Percentiles rank a stretch among this genome's conserved stretches.
Conservation (phyloP, 1,140 invertebrate species). For the Batillaria attramentaria region DNA sequence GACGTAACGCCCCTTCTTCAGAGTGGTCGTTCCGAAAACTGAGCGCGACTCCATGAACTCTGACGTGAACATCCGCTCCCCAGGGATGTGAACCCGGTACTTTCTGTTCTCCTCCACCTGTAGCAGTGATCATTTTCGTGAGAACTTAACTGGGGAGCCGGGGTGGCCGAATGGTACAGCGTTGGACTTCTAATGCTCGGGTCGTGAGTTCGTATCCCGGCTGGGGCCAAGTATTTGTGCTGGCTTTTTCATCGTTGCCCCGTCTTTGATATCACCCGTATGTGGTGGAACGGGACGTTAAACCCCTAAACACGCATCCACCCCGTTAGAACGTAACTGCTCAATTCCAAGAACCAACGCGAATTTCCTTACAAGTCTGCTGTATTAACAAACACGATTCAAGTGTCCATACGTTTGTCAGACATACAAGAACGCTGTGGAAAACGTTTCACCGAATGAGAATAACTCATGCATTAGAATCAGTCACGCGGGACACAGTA, state of each 20-base stretch:
- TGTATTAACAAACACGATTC: not conserved
- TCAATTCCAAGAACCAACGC: too few relatives aligned
- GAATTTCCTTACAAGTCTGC: not conserved
- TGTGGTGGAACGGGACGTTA: too few relatives aligned
- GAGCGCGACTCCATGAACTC: slow-evolving; percentile 74
- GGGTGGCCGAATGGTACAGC: not conserved
- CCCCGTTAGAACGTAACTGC: too few relatives aligned
- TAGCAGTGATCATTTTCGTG: too few relatives aligned
- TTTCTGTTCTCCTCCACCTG: slow-evolving; percentile 77
- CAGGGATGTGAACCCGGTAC: slow-evolving; percentile 74
- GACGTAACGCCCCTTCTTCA: slow-evolving; percentile 76
- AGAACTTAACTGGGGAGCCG: not conserved
- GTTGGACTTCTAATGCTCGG: not conserved
- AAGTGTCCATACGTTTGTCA: too few relatives aligned
- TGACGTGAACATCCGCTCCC: slow-evolving; percentile 69
- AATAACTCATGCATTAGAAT: too few relatives aligned
- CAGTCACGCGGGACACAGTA: too few relatives aligned
- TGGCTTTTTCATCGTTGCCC: too few relatives aligned
- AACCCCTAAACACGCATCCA: not conserved
- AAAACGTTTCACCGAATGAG: too few relatives aligned
- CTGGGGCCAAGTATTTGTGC: not conserved
- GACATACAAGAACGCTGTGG: too few relatives aligned
- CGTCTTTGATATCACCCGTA: too few relatives aligned
- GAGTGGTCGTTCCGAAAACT: slow-evolving; percentile 70
- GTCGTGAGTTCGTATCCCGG: not conserved